These are phyloP conservation scores for Porites australiensis DNA, from an alignment of 64 coral and sea anemone genomes.

Conservation along the genomic window DNA sequence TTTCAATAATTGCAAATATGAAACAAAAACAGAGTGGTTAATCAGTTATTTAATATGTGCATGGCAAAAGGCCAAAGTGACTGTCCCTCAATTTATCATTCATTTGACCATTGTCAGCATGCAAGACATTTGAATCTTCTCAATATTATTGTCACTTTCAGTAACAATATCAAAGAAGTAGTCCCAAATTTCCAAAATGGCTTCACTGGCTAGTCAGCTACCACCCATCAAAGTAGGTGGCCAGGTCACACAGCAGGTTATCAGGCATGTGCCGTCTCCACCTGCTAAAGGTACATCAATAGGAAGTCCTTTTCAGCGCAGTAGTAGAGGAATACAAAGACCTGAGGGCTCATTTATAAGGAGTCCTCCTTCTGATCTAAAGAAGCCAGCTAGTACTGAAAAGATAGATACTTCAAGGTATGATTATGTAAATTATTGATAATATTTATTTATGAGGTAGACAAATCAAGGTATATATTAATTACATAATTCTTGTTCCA, in stretches of 20 bases:
- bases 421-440: background rate
- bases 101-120: too few relatives aligned
- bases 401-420: slow-evolving; percentile 95
- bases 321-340: slow-evolving; percentile 48
- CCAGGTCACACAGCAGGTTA: slow-evolving; percentile 98
- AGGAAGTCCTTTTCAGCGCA: slow-evolving; percentile 58
- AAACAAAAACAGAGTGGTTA: too few relatives aligned
- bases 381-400: slow-evolving; percentile 69
- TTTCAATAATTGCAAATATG: too few relatives aligned
- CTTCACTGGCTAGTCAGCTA: slow-evolving; percentile 68
- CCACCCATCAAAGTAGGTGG: slow-evolving; percentile 93
- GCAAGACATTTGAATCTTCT: too few relatives aligned
- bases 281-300: slow-evolving; percentile 65
- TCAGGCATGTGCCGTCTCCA: slow-evolving; percentile 90
- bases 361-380: slow-evolving; percentile 58
- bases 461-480: too few relatives aligned
- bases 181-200: background rate
- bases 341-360: slow-evolving; percentile 51
- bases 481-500: too few relatives aligned
- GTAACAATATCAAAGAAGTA: background rate
- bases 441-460: background rate
- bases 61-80: too few relatives aligned
- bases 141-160: background rate
- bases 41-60: too few relatives aligned
- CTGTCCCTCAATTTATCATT: too few relatives aligned